Evolutionary conservation across 2,113 vertebrate genomes (phyloP).

Genomic region (Hemibagrus wyckioides): DNA sequence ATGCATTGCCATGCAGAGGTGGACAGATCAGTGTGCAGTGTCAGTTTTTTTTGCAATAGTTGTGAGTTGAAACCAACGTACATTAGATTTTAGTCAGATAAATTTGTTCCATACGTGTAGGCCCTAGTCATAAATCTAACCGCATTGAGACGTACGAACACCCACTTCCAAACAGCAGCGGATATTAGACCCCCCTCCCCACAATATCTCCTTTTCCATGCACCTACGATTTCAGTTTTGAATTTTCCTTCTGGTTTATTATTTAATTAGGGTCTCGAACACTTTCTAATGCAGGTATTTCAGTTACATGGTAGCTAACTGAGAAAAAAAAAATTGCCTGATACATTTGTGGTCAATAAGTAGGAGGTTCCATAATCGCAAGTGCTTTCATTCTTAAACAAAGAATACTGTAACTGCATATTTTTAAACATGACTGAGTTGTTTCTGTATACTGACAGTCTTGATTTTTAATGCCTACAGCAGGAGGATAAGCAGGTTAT

Average conservation of each 20-base stretch:
- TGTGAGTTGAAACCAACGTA: not conserved
- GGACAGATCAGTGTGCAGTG: not conserved
- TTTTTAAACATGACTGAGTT: slow-evolving; percentile 22
- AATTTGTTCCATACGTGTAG: slow-evolving; percentile 46
- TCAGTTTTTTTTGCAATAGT: not conserved
- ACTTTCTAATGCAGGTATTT: not conserved
- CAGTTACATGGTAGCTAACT: not conserved
- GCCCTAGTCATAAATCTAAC: slow-evolving; percentile 5
- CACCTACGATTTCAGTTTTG: not conserved
- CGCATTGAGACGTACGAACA: slow-evolving; percentile 49
- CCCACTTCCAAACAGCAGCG: slow-evolving; percentile 52
- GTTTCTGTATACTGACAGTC: not conserved
- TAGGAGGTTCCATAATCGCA: slow-evolving; percentile 16
- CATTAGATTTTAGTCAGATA: not conserved
- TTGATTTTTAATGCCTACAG: slow-evolving; percentile 6
- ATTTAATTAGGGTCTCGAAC: not conserved
- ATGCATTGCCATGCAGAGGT: not conserved
- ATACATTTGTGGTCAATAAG: slow-evolving; percentile 7
- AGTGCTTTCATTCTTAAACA: slow-evolving; percentile 7
- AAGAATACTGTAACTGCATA: not conserved
- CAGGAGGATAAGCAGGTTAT: not conserved
- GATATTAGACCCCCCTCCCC: slow-evolving; percentile 22
- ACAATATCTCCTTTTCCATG: slow-evolving; percentile 35
- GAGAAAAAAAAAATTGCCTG: not conserved
- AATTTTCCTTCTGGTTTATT: not conserved